Conservation (phyloP, 30 jellyfish, hydroid and myxozoan genomes). For the Calvadosia cruxmelitensis region DNA sequence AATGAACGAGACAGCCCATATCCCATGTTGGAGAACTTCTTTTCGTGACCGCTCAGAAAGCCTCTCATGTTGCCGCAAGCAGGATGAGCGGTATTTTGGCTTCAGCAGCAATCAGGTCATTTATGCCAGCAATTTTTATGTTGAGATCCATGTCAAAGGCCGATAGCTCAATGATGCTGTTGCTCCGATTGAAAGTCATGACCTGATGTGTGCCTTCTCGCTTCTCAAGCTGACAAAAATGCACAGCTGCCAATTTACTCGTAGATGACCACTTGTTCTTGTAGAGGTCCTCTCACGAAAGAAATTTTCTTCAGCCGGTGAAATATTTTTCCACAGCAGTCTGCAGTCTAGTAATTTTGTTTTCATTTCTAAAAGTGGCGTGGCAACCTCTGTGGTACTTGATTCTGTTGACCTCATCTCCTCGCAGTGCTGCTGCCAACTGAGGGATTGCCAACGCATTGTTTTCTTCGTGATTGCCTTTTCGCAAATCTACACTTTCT, state of each 20-base stretch:
- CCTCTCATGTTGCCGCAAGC: constrained; percentile 3
- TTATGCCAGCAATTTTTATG: background rate
- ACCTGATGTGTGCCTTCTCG: constrained; percentile 9
- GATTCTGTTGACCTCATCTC: constrained; percentile 1
- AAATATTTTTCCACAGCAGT: background rate
- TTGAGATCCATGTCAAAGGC: constrained; percentile 1
- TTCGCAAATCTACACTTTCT: background rate
- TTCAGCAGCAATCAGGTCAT: constrained; percentile 6
- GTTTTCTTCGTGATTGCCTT: background rate
- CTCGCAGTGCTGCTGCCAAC: constrained; percentile 1
- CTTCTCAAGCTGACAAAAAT: constrained; percentile 4
- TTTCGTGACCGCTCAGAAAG: background rate
- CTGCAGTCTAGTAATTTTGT: constrained; percentile 1
- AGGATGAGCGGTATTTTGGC: constrained; percentile 5
- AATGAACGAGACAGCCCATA: background rate
- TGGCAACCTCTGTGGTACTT: background rate
- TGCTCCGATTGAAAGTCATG: background rate
- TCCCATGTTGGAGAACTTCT: background rate
- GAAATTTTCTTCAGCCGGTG: background rate
- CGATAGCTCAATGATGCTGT: background rate
- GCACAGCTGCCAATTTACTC: constrained; percentile 6
- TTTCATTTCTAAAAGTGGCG: background rate
- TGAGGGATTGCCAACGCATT: background rate
- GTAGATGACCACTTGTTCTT: background rate
- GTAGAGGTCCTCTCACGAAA: background rate